Base-by-base conservation (phyloP, 1,140 invertebrate genomes). In the Cotesia vestalis region DNA sequence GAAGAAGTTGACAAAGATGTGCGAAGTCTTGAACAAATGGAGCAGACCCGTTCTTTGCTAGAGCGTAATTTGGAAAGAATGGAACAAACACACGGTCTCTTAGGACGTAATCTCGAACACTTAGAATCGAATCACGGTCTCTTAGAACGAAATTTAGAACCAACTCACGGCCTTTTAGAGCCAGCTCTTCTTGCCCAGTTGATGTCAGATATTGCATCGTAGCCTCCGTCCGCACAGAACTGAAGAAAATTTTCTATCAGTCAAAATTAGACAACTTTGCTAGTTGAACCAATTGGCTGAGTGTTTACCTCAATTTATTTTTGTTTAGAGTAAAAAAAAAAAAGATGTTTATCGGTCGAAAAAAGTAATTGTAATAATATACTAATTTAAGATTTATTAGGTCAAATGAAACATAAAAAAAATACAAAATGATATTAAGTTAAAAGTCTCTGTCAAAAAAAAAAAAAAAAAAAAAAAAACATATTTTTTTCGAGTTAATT, bases 1-100 rank as follows among this genome's bases (percentile, higher is more conserved):
- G 94, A 95, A 77, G 93, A 92, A 14, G 94, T 95, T 57, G 90
- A 94, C 79, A 92, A 92, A 80, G 92, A 93, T 77, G 91, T 93
- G n/a, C 90, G 92, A 79, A 92, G 91, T 73, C 84, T 94, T 76
- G 91, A 92, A 80, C 91, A 92, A 84, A 89, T 92, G 81, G 91
- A 91, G 59, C 90, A 90, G 73, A 88, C 89, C 5, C 90, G 91
- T 76, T 88, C 89, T 69, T 78, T 90, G 40, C 78, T 90, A 71
- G 88, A 90, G 73, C 86, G 40, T 46, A 46, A 46, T 46, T 46
- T 46, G 11, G 40, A 46, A 46, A 6, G 40, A 46, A 46, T 46
- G 40, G 40, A 46, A 46, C 40, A 46, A 11, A 46, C 40, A 46
- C 40, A 46, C 40, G 40, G 40, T 46, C 40, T 46, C 11, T 46